Evolutionary conservation across 2,113 vertebrate species (phyloP).

Genomic region (Pelecanus crispus): DNA sequence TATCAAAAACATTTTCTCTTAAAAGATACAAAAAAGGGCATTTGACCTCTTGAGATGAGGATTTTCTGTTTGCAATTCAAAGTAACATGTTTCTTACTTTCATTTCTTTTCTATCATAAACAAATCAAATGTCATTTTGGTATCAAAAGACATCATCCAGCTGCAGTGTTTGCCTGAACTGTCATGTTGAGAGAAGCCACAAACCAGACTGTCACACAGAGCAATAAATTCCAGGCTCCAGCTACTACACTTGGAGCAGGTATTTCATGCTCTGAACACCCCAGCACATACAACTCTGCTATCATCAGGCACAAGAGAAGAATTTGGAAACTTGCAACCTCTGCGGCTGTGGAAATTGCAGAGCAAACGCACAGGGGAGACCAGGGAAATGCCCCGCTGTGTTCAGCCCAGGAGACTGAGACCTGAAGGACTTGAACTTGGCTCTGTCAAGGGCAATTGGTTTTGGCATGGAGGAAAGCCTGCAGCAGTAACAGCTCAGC

Average conservation of each 20-base stretch:
- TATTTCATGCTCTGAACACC: neutral
- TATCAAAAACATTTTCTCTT: neutral
- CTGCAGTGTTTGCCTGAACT: neutral
- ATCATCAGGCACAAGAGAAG: fast-evolving
- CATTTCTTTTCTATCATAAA: neutral
- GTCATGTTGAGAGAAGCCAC: neutral
- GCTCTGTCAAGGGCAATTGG: neutral
- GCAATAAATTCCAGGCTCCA: neutral
- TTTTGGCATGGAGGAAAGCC: neutral
- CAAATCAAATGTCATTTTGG: neutral
- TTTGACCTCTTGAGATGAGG: neutral
- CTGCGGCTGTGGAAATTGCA: neutral
- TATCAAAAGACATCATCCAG: neutral
- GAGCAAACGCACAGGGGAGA: neutral
- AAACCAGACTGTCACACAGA: neutral
- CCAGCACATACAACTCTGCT: neutral
- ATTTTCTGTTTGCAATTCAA: neutral
- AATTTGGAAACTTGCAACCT: neutral
- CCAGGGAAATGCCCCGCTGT: neutral
- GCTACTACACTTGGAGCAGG: neutral
- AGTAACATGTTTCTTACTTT: neutral
- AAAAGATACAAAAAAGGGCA: neutral
- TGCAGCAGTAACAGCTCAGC: neutral
- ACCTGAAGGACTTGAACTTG: fast-evolving
- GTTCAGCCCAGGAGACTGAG: neutral